Conservation (phyloP, 2,113 vertebrate genomes). For the Ameiurus melas region DNA sequence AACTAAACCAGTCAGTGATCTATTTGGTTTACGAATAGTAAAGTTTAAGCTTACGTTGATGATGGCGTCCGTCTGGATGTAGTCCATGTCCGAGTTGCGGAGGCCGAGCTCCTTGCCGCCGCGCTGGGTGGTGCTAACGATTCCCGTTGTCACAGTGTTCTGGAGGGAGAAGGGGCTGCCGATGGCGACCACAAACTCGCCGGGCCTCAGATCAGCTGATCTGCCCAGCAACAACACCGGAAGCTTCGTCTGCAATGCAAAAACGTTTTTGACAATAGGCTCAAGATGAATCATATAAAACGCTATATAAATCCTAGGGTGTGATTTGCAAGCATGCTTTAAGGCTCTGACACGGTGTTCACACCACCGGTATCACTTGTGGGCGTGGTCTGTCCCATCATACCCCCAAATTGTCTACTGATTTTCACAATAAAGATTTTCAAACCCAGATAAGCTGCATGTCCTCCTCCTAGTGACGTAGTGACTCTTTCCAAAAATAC, state of each 20-base stretch:
- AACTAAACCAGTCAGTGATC: neutral
- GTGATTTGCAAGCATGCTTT: neutral
- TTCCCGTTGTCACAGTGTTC: slow-evolving; percentile 88
- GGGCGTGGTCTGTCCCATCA: neutral
- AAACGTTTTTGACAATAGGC: neutral
- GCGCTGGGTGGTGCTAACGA: slow-evolving; percentile 85
- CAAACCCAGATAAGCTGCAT: neutral
- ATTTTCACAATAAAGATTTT: neutral
- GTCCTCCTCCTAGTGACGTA: neutral
- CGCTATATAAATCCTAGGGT: neutral
- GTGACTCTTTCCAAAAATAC: neutral
- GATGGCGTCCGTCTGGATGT: slow-evolving; percentile 89
- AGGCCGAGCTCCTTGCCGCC: slow-evolving; percentile 87
- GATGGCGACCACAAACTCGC: slow-evolving; percentile 91
- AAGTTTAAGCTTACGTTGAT: slow-evolving; percentile 77
- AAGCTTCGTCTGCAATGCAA: slow-evolving; percentile 78
- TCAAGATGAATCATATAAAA: neutral
- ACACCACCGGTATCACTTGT: neutral
- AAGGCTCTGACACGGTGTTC: neutral
- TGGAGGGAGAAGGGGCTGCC: slow-evolving; percentile 88
- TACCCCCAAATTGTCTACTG: neutral
- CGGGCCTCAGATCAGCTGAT: slow-evolving; percentile 90
- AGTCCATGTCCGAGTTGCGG: slow-evolving; percentile 85
- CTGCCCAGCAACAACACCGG: slow-evolving; percentile 90
- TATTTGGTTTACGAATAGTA: neutral